Evolutionary conservation across 2,888 invertebrate genomes (phyloP), one percentile per base, ranked within the genome.

Genomic region (Agriotes lineatus): DNA sequence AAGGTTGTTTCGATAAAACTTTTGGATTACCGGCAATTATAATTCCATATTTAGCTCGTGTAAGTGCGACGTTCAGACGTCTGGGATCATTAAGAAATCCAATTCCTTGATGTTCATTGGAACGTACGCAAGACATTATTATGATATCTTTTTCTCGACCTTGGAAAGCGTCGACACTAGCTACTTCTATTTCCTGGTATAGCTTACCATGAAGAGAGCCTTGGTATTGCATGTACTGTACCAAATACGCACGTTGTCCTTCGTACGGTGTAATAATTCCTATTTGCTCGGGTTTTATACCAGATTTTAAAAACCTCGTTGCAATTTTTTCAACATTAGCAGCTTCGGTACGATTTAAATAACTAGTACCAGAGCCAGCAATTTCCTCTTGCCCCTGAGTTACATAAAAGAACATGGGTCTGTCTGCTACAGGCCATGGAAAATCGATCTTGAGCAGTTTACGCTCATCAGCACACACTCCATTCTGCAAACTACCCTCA

Each of bases 11-110:
- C 5, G 98, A 96, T 1, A 99, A 87, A 12, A 99, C 98, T 85
- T 99, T 99, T 0, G 99, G 99, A 85, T 99, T 99, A 59, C 99
- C 99, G 60, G 99, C 97, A 72, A 99, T 96, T 73, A 99, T 98
- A 45, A 98, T 93, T 10, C 98, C 98, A 84, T 95, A 99, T 84
- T 96, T 97, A 4, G 99, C 97, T 66, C 99, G 90, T 0, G 99
- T 99, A 14, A 99, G 85, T 0, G 99, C 99, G 0, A 99, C 99
- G 85, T 99, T 99, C 57, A 99, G 87, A 60, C 99, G 93, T 1
- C 99, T 88, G 0, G 99, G 99, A 84, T 99, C 99, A 81, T 97
- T 98, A 37, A 99, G 87, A 83, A 99, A 99, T 0, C 99, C 99
- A 78, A 99, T 99, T 7, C 97, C 99, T 83, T 99, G 98, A 80